Evolutionary conservation across 2,888 invertebrate genomes (phyloP).

Genomic region (Holacanthella duospinosa): DNA sequence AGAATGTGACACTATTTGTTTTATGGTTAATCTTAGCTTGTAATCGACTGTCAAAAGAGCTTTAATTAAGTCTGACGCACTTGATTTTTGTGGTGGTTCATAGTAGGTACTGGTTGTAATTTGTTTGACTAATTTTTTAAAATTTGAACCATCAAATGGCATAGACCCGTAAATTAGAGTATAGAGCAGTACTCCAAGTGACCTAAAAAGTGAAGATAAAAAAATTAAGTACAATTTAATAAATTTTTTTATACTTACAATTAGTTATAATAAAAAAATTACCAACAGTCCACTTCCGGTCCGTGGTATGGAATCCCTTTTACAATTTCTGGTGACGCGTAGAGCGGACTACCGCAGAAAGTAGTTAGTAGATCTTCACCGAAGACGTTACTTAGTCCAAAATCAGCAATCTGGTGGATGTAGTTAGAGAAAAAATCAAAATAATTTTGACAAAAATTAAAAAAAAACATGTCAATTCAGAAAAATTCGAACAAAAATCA

Average conservation of each 20-base stretch:
- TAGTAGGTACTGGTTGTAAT: conserved; percentile 96
- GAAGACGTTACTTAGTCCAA: conserved; percentile 95
- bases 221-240: background rate
- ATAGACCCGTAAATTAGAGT: conserved; percentile 98
- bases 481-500: too few relatives aligned
- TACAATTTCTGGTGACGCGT: conserved; percentile 95
- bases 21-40: conserved; percentile 75
- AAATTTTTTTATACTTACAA: background rate
- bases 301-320: conserved; percentile 87
- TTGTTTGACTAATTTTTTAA: conserved; percentile 89
- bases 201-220: conserved; percentile 50
- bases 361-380: conserved; percentile 77
- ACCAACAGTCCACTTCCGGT: conserved; percentile 65
- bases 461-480: too few relatives aligned
- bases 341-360: conserved; percentile 91
- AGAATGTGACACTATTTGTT: conserved; percentile 89
- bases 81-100: conserved; percentile 86
- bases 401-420: conserved; percentile 82
- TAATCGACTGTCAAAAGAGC: conserved; percentile 92
- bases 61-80: conserved; percentile 84
- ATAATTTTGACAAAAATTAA: too few relatives aligned
- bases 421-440: background rate
- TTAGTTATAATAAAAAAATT: conserved; percentile 12
- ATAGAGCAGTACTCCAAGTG: conserved; percentile 89
- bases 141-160: conserved; percentile 90